These are phyloP conservation scores for Lepus americanus DNA, from an alignment of 2,113 vertebrate species.

Conservation along the genomic window DNA sequence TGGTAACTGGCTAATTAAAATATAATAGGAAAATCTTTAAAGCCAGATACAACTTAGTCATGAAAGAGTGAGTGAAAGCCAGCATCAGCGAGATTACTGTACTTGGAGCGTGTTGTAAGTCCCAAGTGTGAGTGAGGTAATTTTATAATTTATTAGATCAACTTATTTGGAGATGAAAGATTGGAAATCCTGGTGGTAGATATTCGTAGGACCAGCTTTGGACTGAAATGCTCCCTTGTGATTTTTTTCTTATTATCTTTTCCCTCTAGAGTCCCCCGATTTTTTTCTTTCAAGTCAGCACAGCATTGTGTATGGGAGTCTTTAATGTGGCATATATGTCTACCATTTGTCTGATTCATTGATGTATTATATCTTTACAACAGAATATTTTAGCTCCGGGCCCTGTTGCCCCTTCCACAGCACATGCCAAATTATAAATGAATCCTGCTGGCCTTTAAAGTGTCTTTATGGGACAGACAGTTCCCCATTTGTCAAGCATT, in stretches of 20 bases:
- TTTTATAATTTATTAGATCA: conserved; percentile 59
- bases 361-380: conserved; percentile 37
- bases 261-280: background rate
- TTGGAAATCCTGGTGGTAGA: conserved; percentile 7
- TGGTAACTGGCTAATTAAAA: conserved; percentile 75
- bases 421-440: conserved; percentile 60
- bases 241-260: conserved; percentile 54
- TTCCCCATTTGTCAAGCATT: background rate
- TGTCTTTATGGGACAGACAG: conserved; percentile 54
- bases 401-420: background rate
- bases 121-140: conserved; percentile 1
- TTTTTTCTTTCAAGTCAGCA: conserved; percentile 63
- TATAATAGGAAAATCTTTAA: conserved; percentile 67
- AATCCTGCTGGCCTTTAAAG: conserved; percentile 56
- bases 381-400: background rate
- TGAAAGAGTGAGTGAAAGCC: conserved; percentile 53
- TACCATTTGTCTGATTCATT: conserved; percentile 59
- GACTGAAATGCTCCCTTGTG: conserved; percentile 29
- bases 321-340: conserved; percentile 60
- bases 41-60: conserved; percentile 68
- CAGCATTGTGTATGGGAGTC: conserved; percentile 30
- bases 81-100: conserved; percentile 10
- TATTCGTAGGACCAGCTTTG: conserved; percentile 42
- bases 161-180: conserved; percentile 48
- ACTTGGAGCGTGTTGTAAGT: background rate